Conservation (phyloP, 1,140 invertebrate genomes). For the Brachionus rubens region DNA sequence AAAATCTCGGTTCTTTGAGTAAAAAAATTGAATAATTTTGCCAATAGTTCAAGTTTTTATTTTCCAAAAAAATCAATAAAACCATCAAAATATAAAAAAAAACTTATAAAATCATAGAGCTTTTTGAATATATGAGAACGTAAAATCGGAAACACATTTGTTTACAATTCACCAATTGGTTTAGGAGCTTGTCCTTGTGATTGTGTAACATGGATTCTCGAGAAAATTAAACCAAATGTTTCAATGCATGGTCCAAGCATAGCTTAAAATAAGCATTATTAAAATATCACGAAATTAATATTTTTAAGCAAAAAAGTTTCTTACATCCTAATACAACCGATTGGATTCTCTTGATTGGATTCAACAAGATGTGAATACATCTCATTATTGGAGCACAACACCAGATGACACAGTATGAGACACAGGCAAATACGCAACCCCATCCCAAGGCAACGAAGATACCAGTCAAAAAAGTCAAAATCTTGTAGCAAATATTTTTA, state of each 20-base stretch:
- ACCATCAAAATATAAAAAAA: no score
- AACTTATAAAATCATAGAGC: no score
- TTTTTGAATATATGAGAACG: no score
- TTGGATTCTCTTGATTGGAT: constrained; percentile 51
- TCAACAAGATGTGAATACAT: constrained; percentile 51
- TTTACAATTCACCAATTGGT: background rate
- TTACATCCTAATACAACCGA: constrained; percentile 37
- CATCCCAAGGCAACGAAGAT: constrained; percentile 68
- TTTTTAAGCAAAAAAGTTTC: constrained; percentile 21
- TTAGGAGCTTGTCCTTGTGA: constrained; percentile 27
- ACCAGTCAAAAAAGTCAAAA: constrained; percentile 68
- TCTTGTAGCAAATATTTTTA: constrained; percentile 69
- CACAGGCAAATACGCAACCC: constrained; percentile 71
- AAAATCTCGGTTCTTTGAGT: no score
- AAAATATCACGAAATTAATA: background rate
- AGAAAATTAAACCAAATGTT: constrained; percentile 1
- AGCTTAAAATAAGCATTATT: background rate
- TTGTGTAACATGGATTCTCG: constrained; percentile 32
- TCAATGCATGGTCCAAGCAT: constrained; percentile 3
- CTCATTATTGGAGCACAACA: constrained; percentile 54
- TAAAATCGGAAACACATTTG: no score
- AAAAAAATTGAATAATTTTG: no score
- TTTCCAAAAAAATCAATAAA: no score
- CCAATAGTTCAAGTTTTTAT: no score
- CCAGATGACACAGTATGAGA: constrained; percentile 66